Conservation (phyloP, 2,113 vertebrate genomes). For the Ascaphus truei region DNA sequence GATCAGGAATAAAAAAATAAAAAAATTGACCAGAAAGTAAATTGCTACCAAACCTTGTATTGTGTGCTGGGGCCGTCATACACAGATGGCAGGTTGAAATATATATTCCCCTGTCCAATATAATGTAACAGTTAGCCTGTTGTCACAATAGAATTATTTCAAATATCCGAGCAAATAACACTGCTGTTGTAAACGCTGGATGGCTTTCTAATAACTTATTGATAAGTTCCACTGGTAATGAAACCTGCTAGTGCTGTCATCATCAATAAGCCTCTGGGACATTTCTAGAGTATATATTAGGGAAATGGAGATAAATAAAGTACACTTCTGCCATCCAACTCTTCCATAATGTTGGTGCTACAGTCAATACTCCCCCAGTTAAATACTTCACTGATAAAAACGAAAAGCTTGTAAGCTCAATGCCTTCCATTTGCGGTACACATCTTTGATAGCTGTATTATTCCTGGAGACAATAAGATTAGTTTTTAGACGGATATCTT, state of each 20-base stretch:
- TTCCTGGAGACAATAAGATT: too few species aligned
- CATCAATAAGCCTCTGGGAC: not conserved
- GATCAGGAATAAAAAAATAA: not conserved
- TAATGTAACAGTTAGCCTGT: not conserved
- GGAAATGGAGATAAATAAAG: not conserved
- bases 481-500: too few species aligned
- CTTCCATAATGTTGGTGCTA: too few species aligned
- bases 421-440: too few species aligned
- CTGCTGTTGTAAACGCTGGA: not conserved
- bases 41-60: not conserved
- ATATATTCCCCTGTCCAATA: too few species aligned
- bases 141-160: not conserved
- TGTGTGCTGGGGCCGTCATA: too few species aligned
- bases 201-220: not conserved
- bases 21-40: not conserved
- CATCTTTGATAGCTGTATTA: too few species aligned
- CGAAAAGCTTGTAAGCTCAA: too few species aligned
- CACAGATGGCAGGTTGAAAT: too few species aligned
- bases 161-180: not conserved
- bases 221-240: not conserved
- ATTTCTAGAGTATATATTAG: not conserved
- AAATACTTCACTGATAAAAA: too few species aligned
- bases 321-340: too few species aligned
- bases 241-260: not conserved
- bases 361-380: too few species aligned